Base-by-base conservation (phyloP, 2,113 vertebrate species). In the Chloroceryle aenea region DNA sequence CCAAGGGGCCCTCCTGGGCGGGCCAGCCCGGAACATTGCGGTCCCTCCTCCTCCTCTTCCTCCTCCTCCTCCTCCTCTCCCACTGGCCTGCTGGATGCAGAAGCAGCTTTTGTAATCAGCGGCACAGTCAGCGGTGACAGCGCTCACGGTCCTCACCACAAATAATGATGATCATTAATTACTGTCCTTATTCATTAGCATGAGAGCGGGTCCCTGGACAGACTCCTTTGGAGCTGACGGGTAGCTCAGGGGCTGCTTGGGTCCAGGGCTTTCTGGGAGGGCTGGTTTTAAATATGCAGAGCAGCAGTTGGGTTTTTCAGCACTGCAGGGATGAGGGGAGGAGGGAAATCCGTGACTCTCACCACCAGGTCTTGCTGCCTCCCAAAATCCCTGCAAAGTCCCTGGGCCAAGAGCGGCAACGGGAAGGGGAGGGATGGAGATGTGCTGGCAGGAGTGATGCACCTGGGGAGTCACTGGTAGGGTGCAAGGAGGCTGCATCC, bases 171-270 rank as follows among this genome's bases (percentile, higher is more conserved):
- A 80, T 85, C 83, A 52, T 96, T 95, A 89, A 95, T 96, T 95
- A 91, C 81, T 88, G 86, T 76, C 88, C 94, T 91, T 34, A 63
- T 81, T 97, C 94, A 91, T 97, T 94, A 97, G 81, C 18, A 14
- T 43, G 74, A 90, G 69, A 50, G 34, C n/a, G 69, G 85, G 81
- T 58, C 86, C 73, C 94, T n/a, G 91, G 90, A 58, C 84, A 73
- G 93, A 85, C 74, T 89, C 48, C 42, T 77, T 69, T 42, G 55
- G 89, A 77, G 76, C 83, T 80, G 88, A 43, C 77, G 82, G 85
- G 87, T 85, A 85, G 73, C 80, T 75, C n/a, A 32, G 64, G 91
- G 74, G 79, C 32, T 25, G 20, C 56, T 42, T 4, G 26, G 77
- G 79, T 43, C 53, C 53, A 55, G 59, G 4, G 11, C 26, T 82